Base-by-base conservation (phyloP, 1,140 invertebrate species). In the Brachionus sp. region DNA sequence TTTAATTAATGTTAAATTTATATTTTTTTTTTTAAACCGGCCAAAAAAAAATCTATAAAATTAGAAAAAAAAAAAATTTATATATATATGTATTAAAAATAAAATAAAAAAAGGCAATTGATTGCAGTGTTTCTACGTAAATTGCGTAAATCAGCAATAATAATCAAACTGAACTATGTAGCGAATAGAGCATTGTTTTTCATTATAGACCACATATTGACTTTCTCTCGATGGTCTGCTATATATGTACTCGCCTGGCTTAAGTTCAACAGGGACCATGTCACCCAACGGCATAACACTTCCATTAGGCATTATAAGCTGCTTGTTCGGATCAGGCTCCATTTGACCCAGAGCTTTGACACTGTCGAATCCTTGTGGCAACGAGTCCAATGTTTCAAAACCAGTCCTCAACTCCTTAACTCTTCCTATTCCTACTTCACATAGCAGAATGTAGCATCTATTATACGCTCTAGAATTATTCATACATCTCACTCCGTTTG, bases 161-260 rank as follows among this genome's bases (percentile, higher is more conserved):
- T 35, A 66, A 53, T 84, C 25, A 82, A 87, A 88, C 83, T 87
- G 84, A 33, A 90, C 85, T 64, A 90, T 84, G 84, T 90, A 90
- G 5, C 88, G 85, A 13, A 90, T 77, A 77, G 86, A 86, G 10
- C 89, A 86, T 86, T 90, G 89, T 23, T 86, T 84, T 10, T 86
- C 53, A 82, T 90, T 86, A 78, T 88, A 88, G n/a, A 90, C 86
- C 23, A 90, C 86, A 84, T 88, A 90, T 85, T 90, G 89, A 85
- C 87, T 90, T 84, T 88, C 86, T 37, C 85, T 84, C 19, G 88
- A 70, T 19, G 84, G 53, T 10, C 85, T 68, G 68, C 84, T 73
- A 13, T 82, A 84, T n/a, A 82, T 64, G 6, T 83, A 84, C 35
- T 53, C 84, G 9, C 80, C 46, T 9, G 83, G 83, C 6, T 77